A percentile compares a stretch with the other conserved stretches of the same genome.
Evolutionary conservation across 1,140 invertebrate genomes (phyloP).

Genomic region (Drosophila littoralis): DNA sequence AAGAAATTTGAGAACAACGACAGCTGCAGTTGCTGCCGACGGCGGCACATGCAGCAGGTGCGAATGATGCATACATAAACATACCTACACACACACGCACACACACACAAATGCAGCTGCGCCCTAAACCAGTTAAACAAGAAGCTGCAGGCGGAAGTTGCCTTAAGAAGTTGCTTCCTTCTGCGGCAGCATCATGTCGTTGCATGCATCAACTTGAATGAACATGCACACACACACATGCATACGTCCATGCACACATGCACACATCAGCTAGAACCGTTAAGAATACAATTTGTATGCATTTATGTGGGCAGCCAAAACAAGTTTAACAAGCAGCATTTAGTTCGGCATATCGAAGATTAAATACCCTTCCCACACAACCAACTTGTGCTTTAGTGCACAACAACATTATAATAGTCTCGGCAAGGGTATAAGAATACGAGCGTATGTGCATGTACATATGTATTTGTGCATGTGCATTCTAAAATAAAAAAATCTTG

Average conservation of each 20-base stretch:
- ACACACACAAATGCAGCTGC: conserved; percentile 34
- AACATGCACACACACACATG: conserved; percentile 27
- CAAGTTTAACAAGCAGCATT: conserved; percentile 15
- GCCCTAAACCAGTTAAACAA: conserved; percentile 74
- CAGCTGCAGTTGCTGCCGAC: conserved; percentile 52
- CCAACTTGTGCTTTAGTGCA: background rate
- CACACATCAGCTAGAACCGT: conserved; percentile 25
- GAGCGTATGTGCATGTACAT: background rate
- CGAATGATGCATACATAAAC: conserved; percentile 27
- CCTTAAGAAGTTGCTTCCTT: conserved; percentile 51
- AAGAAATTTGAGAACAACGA: conserved; percentile 69
- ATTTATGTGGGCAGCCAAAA: conserved; percentile 13
- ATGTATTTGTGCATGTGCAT: conserved; percentile 4
- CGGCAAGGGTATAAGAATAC: background rate
- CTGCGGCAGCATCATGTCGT: conserved; percentile 18
- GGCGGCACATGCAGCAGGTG: conserved; percentile 60
- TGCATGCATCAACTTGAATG: conserved; percentile 57
- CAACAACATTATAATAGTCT: no score
- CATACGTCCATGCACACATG: background rate
- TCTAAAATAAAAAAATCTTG: background rate
- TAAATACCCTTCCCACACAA: background rate
- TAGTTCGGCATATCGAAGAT: background rate
- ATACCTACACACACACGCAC: conserved; percentile 14
- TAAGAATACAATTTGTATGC: conserved; percentile 27
- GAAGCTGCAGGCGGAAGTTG: conserved; percentile 52